Evolutionary conservation across 2,797 vertebrate species (phyloP).

Genomic region (Gobionotothen gibberifrons): DNA sequence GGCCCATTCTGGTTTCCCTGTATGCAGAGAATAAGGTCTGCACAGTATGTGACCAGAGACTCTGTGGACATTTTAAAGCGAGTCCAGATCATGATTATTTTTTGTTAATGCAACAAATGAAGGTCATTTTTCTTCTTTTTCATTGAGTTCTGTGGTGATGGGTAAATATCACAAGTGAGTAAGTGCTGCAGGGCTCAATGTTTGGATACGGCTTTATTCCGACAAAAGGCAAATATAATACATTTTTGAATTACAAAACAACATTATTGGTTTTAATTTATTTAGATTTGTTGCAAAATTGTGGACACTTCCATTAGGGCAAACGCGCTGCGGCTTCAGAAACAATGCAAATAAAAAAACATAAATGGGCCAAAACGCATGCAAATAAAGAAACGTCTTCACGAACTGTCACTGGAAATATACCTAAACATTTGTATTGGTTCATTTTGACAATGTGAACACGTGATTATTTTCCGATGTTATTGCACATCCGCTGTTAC

Average conservation of each 20-base stretch:
- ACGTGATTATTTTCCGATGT: no score
- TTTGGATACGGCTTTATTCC: constrained; percentile 8
- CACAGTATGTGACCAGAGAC: not conserved
- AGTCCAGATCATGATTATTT: not conserved
- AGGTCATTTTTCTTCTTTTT: no score
- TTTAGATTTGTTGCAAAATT: not conserved
- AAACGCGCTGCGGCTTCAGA: no score
- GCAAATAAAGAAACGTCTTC: no score
- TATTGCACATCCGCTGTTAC: no score
- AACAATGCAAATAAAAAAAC: no score
- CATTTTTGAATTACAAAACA: not conserved
- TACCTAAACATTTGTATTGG: no score
- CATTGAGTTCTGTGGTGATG: not conserved
- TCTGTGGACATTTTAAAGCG: not conserved
- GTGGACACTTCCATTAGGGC: not conserved
- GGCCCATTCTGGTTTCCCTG: constrained; percentile 48
- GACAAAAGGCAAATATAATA: not conserved
- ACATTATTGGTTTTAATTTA: not conserved
- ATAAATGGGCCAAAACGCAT: no score
- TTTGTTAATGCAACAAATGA: no score
- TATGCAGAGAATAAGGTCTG: constrained; percentile 20
- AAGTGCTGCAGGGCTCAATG: constrained; percentile 1
- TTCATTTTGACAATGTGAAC: no score
- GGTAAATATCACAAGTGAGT: constrained; percentile 8
- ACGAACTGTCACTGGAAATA: no score